These are phyloP conservation scores for Timandra comae DNA, from an alignment of 2,888 invertebrate species.

Conservation along the genomic window DNA sequence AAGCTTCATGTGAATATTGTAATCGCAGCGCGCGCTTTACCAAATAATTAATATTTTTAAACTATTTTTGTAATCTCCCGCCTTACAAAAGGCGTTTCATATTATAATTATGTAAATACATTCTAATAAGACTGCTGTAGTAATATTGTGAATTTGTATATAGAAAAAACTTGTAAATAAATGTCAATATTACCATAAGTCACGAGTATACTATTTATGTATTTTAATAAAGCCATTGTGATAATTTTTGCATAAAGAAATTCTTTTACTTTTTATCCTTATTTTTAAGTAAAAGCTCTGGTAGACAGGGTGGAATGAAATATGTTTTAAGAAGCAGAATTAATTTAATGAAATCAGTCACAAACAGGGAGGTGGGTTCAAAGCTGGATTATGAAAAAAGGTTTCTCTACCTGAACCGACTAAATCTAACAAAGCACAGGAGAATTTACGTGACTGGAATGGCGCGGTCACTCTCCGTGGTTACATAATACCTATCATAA, in stretches of 20 bases:
- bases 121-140: slow-evolving; percentile 76
- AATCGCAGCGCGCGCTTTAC: slow-evolving; percentile 68
- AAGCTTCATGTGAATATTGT: slow-evolving; percentile 69
- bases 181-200: slow-evolving; percentile 65
- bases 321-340: no score
- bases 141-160: slow-evolving; percentile 71
- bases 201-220: slow-evolving; percentile 77
- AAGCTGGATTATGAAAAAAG: slow-evolving; percentile 27
- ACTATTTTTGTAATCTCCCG: slow-evolving; percentile 73
- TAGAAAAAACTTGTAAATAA: slow-evolving; percentile 67
- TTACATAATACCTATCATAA: slow-evolving; percentile 49
- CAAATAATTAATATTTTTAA: slow-evolving; percentile 67
- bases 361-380: slow-evolving; percentile 10
- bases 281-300: not conserved
- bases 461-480: slow-evolving; percentile 28
- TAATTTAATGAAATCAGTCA: slow-evolving; percentile 17
- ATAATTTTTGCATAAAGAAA: slow-evolving; percentile 68
- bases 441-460: slow-evolving; percentile 57
- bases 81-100: slow-evolving; percentile 63
- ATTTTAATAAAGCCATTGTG: slow-evolving; percentile 77
- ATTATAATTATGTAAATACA: slow-evolving; percentile 72
- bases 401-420: slow-evolving; percentile 39
- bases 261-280: slow-evolving; percentile 38
- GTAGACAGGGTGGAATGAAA: no score
- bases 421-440: slow-evolving; percentile 55